Base-by-base conservation (phyloP, 2,797 vertebrate species). In the Spizella passerina region DNA sequence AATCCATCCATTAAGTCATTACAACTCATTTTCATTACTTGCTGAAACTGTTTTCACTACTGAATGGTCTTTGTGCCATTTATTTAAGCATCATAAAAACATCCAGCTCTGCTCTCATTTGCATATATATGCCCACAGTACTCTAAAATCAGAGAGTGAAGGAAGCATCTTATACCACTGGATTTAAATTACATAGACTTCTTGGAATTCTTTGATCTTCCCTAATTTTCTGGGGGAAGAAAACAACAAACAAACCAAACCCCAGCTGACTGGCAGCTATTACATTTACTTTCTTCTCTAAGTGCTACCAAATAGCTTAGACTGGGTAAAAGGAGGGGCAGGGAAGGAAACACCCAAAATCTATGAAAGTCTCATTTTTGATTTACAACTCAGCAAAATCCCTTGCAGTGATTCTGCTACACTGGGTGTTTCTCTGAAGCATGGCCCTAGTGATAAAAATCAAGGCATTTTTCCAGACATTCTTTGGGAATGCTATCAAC, bases 401-500 rank as follows among this genome's bases (percentile, higher is more conserved):
- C 68, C 66, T 60, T 72, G 59, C 72, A 81, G n/a, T 63, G 46
- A 85, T 72, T 81, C 50, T 75, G 8, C 15, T 55, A 38, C n/a
- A 30, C 26, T 44, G 76, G 26, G 50, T 59, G 76, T 81, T 91
- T 84, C 79, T 75, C 83, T 81, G 49, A 85, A 89, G 70, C 20
- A 30, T 1, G 63, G 21, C 27, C 29, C 53, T 56, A 43, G 43
- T 75, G 71, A 82, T 29, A 87, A 80, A 87, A 80, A 38, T 50
- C 1, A 1, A 88, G 69, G 57, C 66, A 86, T 72, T 91, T 80
- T 93, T 83, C 77, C 77, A 92, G 65, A 75, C 59, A 77, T 92
- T 95, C 73, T 73, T 88, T 34, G 38, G 68, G 60, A 95, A 85
- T 88, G 90, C 80, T 73, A 79, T 87, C 73, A 89, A 53, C 60